Percentiles rank a stretch among this genome's conserved stretches.
phyloP scores from a whole-genome alignment of 2,113 vertebrate genomes.

The Chamaetylas fuelleborni region DNA sequence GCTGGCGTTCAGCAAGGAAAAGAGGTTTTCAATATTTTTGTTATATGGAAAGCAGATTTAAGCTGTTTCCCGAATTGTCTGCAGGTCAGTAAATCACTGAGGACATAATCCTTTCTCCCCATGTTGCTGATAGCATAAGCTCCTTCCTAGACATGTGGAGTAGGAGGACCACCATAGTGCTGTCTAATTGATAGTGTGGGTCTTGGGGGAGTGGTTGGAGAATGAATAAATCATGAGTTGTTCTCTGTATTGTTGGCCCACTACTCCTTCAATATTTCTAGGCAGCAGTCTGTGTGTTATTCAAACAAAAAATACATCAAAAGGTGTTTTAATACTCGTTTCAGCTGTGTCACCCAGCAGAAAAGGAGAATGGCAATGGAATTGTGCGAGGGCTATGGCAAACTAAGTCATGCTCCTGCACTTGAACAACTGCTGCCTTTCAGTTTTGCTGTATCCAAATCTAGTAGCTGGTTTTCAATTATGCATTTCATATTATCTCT shows the following conservation, averaged over 20 bases:
- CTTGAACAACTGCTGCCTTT: not conserved
- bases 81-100: not conserved
- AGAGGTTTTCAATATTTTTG: not conserved
- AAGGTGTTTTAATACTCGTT: not conserved
- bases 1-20: not conserved
- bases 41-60: not conserved
- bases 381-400: not conserved
- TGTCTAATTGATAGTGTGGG: not conserved
- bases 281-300: not conserved
- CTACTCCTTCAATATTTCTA: not conserved
- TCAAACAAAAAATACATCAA: not conserved
- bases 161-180: not conserved
- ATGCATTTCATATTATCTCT: not conserved
- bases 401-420: not conserved
- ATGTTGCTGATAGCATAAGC: not conserved
- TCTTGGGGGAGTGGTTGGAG: not conserved
- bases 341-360: not conserved
- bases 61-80: not conserved
- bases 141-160: not conserved
- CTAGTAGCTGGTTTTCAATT: not conserved
- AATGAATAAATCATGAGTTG: not conserved
- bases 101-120: not conserved
- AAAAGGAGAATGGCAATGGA: not conserved
- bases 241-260: not conserved
- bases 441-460: not conserved